Evolutionary conservation across 2,113 vertebrate species (phyloP).

Genomic region (Myotis lucifugus): DNA sequence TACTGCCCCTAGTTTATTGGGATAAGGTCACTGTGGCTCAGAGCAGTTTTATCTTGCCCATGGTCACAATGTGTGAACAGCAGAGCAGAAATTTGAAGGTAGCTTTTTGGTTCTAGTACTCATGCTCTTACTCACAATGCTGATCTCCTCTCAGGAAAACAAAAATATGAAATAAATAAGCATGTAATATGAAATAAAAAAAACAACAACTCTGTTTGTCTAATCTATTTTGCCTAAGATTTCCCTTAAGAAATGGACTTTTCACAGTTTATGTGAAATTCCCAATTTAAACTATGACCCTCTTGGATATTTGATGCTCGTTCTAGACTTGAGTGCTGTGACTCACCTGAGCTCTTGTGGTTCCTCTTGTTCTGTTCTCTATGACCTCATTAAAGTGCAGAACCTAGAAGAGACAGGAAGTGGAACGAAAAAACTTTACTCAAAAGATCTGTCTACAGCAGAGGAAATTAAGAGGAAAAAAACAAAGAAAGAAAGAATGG

Average conservation of each 20-base stretch:
- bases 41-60: neutral
- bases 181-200: too few species aligned
- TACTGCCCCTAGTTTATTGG: neutral
- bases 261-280: neutral
- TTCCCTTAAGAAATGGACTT: neutral
- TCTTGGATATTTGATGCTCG: fast-evolving
- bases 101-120: neutral
- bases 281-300: neutral
- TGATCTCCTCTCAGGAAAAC: neutral
- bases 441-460: neutral
- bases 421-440: neutral
- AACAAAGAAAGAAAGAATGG: neutral
- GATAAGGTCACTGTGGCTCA: neutral
- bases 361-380: neutral
- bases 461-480: neutral
- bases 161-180: neutral
- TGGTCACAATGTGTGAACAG: neutral
- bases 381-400: conserved; percentile 24
- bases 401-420: conserved; percentile 20
- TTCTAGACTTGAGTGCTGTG: neutral
- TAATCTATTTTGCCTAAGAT: neutral
- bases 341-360: neutral
- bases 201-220: neutral
- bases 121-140: too few species aligned
- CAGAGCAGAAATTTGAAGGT: neutral